Evolutionary conservation across 2,797 vertebrate genomes (phyloP).

Genomic region (Rhinogobio ventralis): DNA sequence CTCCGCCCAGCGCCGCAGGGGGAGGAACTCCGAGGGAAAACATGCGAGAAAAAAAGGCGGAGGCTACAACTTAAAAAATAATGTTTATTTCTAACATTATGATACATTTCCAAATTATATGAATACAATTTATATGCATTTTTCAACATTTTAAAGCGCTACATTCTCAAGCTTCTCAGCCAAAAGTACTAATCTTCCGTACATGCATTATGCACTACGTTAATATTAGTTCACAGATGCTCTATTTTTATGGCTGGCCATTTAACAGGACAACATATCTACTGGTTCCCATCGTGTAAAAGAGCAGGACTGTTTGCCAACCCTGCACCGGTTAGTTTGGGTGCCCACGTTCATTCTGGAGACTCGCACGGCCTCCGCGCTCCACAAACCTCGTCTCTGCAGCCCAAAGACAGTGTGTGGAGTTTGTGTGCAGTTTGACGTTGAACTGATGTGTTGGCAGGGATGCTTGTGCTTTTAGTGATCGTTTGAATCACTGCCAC

Average conservation of each 20-base stretch:
- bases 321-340: constrained; percentile 35
- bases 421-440: not conserved
- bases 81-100: not conserved
- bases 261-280: not conserved
- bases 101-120: not conserved
- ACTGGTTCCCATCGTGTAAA: not conserved
- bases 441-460: not conserved
- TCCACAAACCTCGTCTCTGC: not conserved
- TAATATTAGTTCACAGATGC: not conserved
- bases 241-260: not conserved
- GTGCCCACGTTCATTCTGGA: constrained; percentile 23
- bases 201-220: not conserved
- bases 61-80: constrained; percentile 44
- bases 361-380: not conserved
- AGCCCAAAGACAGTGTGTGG: not conserved
- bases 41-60: constrained; percentile 73
- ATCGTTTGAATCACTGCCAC: not conserved
- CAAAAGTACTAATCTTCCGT: no score
- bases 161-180: not conserved
- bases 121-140: not conserved
- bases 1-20: constrained; percentile 88
- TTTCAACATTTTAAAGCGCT: not conserved
- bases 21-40: constrained; percentile 84
- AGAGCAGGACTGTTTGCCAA: constrained; percentile 31
- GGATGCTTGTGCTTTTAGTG: constrained; percentile 10